A percentile compares a stretch with the other conserved stretches of the same genome.
These are phyloP conservation scores for Alfaro cultratus DNA, from an alignment of 2,797 vertebrate species.

Conservation along the genomic window DNA sequence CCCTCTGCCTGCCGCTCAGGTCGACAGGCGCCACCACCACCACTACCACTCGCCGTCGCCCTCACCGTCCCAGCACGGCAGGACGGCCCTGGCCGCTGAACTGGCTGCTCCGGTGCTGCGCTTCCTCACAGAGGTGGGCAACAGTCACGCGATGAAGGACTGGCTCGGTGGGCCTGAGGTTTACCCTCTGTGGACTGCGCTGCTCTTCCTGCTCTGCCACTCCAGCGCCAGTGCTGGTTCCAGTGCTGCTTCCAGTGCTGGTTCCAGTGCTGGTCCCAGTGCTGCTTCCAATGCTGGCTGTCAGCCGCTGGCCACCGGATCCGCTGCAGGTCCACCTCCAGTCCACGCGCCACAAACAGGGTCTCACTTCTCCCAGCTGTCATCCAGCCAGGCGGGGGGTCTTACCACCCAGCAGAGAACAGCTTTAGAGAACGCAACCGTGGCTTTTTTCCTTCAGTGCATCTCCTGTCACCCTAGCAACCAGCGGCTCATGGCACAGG, in stretches of 20 bases:
- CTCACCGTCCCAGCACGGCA: conserved; percentile 66
- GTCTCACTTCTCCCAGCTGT: conserved; percentile 83
- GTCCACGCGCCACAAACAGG: conserved; percentile 78
- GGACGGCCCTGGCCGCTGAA: conserved; percentile 89
- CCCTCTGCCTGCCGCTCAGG: conserved; percentile 81
- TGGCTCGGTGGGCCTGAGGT: conserved; percentile 98
- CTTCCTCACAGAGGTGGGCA: conserved; percentile 97
- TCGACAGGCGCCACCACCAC: conserved; percentile 87
- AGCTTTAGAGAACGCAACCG: conserved; percentile 95
- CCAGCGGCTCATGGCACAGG: conserved; percentile 99
- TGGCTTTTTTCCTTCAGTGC: conserved; percentile 97
- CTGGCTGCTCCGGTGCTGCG: conserved; percentile 94
- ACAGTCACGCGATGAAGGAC: conserved; percentile 98
- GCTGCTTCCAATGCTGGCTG: conserved; percentile 68
- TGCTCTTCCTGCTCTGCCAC: conserved; percentile 96
- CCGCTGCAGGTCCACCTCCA: conserved; percentile 19
- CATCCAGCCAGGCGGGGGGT: conserved; percentile 82
- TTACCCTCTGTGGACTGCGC: conserved; percentile 95
- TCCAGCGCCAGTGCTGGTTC: conserved; percentile 87
- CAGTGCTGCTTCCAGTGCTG: conserved; percentile 76
- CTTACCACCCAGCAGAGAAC: conserved; percentile 96
- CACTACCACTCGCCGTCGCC: conserved; percentile 73
- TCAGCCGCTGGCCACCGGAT: conserved; percentile 42
- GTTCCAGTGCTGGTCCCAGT: conserved; percentile 69
- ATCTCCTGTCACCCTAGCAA: conserved; percentile 99